Evolutionary conservation across 2,888 invertebrate genomes (phyloP).

Genomic region (Gastrophysa polygoni): DNA sequence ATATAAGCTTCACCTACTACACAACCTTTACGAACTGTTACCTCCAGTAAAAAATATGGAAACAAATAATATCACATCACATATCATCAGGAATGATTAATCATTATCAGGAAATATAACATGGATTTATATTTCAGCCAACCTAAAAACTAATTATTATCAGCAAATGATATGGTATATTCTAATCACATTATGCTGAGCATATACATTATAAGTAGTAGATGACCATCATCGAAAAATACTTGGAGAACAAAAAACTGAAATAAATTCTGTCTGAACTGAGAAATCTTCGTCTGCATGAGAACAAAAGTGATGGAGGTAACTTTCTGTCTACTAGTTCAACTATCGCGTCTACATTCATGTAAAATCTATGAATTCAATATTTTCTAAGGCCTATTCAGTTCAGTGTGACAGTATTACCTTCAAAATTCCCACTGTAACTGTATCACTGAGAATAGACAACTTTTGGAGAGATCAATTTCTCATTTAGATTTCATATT

Average conservation of each 20-base stretch:
- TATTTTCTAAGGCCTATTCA: slow-evolving; percentile 44
- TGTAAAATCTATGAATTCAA: slow-evolving; percentile 42
- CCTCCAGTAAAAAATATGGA: slow-evolving; percentile 25
- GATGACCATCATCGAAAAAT: too few species aligned
- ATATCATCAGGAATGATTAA: too few species aligned
- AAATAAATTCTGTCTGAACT: not conserved
- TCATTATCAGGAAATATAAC: too few species aligned
- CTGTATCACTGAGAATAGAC: slow-evolving; percentile 39
- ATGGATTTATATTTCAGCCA: not conserved
- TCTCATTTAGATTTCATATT: not conserved
- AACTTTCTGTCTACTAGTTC: slow-evolving; percentile 23
- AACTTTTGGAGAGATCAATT: slow-evolving; percentile 18
- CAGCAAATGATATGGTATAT: slow-evolving; percentile 16
- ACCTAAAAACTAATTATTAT: slow-evolving; percentile 13
- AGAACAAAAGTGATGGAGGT: slow-evolving; percentile 10
- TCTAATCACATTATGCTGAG: slow-evolving; percentile 1
- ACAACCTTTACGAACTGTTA: slow-evolving; percentile 47
- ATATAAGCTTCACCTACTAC: slow-evolving; percentile 52
- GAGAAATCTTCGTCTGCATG: not conserved
- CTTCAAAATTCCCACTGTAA: slow-evolving; percentile 22
- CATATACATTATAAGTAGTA: not conserved
- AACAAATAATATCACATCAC: not conserved
- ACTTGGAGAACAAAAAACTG: too few species aligned
- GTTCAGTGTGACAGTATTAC: slow-evolving; percentile 43
- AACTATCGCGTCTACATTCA: slow-evolving; percentile 38